These are phyloP conservation scores for Anticlea derivata DNA, from an alignment of 2,888 invertebrate genomes.

Conservation along the genomic window DNA sequence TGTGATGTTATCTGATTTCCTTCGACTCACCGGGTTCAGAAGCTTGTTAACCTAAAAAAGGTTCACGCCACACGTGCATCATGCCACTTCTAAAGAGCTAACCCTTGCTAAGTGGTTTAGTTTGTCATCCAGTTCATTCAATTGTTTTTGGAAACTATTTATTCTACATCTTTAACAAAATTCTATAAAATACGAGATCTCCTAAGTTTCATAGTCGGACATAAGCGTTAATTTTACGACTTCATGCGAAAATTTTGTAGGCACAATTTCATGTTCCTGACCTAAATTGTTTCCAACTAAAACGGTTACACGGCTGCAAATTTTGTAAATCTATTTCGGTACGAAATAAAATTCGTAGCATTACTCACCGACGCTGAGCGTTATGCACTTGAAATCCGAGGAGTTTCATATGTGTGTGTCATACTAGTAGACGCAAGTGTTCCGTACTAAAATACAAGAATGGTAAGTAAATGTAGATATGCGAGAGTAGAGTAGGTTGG, in stretches of 20 bases:
- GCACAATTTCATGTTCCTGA: conserved; percentile 21
- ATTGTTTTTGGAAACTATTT: no score
- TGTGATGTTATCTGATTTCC: no score
- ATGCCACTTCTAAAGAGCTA: neutral
- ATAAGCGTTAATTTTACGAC: conserved; percentile 17
- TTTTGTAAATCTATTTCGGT: conserved; percentile 34
- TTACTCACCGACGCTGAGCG: conserved; percentile 50
- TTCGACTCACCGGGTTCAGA: neutral
- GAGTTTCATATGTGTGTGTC: conserved; percentile 16
- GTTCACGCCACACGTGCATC: neutral
- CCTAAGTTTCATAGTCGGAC: conserved; percentile 15
- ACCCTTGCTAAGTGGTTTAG: neutral
- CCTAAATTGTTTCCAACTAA: conserved; percentile 23
- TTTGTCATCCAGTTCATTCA: no score
- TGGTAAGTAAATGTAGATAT: conserved; percentile 7
- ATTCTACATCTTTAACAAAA: no score
- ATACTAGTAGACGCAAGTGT: conserved; percentile 23
- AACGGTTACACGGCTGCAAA: conserved; percentile 22
- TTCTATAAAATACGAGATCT: conserved; percentile 10
- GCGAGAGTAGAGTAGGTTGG: conserved; percentile 11
- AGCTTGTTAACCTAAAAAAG: neutral
- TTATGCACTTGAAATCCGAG: conserved; percentile 41
- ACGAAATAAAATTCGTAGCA: conserved; percentile 32
- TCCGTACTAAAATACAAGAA: conserved; percentile 12
- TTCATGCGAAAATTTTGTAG: conserved; percentile 2